Base-by-base conservation (phyloP, 2,888 invertebrate species). In the Platycheirus rosarum region DNA sequence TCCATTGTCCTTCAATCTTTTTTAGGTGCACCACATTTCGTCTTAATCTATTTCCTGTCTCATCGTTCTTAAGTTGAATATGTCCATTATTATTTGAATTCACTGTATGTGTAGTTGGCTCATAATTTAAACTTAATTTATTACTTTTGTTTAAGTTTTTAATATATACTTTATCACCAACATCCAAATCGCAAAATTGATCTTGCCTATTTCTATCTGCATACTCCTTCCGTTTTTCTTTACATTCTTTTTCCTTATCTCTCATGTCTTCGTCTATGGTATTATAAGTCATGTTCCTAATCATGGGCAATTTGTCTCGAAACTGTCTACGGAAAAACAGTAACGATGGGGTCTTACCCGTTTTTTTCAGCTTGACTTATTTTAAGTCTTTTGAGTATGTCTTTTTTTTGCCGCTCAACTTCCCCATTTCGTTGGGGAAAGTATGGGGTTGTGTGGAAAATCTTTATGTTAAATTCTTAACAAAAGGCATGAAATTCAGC, bases 251-350 rank as follows among this genome's bases (percentile, higher is more conserved):
- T 29, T 26, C 26, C 42, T 20, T 55, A 40, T 20, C 40, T n/a
- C 40, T 55, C 49, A 40, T 55, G 7, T 55, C 13, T 18, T 40
- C 37, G 37, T 40, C 57, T 26, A 13, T 9, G 13, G 26, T 23
- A n/a, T 20, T 57, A 9, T 57, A 26, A 26, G 26, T 42, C 42
- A 42, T 9, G 13, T 26, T 23, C 42, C 55, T 55, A 4, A 40
- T 18, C 53, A 18, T 53, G 11, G 62, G 62, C 26, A 62, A 29
- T 62, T 62, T 44, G 44, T 62, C 42, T 32, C 62, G 62, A 44
- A 62, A 62, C 46, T 26, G 60, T 60, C 26, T 62, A 26, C 42
- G 40, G 44, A 62, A 62, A 29, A 62, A 60, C 11, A 62, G 9
- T 62, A 26, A 42, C 16, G 62, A 42, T 44, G 62, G 44, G 8